Evolutionary conservation across 2,113 vertebrate genomes (phyloP).

Genomic region (Vanacampus margaritifer): DNA sequence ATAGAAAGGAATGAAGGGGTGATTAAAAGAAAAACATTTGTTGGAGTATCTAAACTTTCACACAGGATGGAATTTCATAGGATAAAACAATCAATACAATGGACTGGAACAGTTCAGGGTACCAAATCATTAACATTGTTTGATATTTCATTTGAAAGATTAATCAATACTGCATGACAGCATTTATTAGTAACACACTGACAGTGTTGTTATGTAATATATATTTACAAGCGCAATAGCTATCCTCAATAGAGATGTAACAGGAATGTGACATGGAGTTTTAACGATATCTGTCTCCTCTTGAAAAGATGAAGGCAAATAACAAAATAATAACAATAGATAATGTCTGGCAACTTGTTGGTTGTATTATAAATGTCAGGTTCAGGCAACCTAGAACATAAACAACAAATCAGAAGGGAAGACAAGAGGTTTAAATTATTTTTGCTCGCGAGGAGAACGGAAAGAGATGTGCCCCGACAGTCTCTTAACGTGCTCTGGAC

Average conservation of each 20-base stretch:
- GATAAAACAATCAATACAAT: background rate
- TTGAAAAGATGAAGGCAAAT: background rate
- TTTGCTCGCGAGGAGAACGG: too few relatives aligned
- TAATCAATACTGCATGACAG: background rate
- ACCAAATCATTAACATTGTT: background rate
- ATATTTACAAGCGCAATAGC: background rate
- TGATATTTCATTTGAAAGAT: background rate
- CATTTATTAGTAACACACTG: background rate
- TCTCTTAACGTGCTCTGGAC: too few relatives aligned
- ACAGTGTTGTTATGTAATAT: conserved; percentile 1
- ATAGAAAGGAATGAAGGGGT: too few relatives aligned
- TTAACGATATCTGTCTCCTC: background rate
- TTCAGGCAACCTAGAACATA: too few relatives aligned
- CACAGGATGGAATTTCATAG: background rate
- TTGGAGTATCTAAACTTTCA: background rate
- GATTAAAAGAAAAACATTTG: too few relatives aligned
- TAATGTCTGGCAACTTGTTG: background rate
- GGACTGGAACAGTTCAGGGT: background rate
- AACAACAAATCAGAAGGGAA: too few relatives aligned
- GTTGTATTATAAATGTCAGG: background rate
- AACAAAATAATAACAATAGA: background rate
- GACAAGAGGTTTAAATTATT: too few relatives aligned
- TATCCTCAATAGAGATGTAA: background rate
- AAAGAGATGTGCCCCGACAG: too few relatives aligned
- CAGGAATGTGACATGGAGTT: background rate